Base-by-base conservation (phyloP, 2,888 invertebrate genomes). In the Sminthurinus aureus region DNA sequence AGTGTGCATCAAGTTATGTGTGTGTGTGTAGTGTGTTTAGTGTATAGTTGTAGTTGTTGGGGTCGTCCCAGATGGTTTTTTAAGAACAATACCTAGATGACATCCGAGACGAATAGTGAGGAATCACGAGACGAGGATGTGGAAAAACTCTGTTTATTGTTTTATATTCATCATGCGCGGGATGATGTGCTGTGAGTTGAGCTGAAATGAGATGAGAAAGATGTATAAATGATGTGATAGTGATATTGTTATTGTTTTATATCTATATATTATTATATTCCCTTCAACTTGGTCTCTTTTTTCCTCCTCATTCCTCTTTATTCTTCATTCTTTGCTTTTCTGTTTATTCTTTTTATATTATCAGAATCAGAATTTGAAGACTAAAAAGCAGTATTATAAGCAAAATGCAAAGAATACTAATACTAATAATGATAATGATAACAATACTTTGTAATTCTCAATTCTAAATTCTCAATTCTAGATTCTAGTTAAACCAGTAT, bases 81-180 rank as follows among this genome's bases (percentile, higher is more conserved):
- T 52, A 73, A 82, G 82, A 82, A 82, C 82, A 82, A 82, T 82
- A 82, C 82, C 76, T 74, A 77, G 82, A 82, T 82, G 82, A 82
- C 82, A 82, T 82, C 82, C 82, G 82, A 81, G 81, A 81, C 81
- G 81, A 81, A 81, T 75, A 13, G 74, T 8, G 51, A 81, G 81
- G 64, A 78, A 82, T 82, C 82, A 82, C 82, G 82, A 82, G 82
- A 82, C 69, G 77, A 20, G 82, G 77, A 51, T 69, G 71, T 77
- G 82, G 77, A 77, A 77, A 82, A 82, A 82, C 77, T 69, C 80
- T 71, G 80, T 81, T 81, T 81, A 81, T 81, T 81, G 80, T 81
- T 81, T 81, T 81, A 81, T 81, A 81, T 81, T 81, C 80, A 81
- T 81, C 80, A 81, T 81, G 80, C 80, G 71, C 80, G 74, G 80